Evolutionary conservation across 2,797 vertebrate genomes (phyloP), one percentile per base, ranked within the genome.

Genomic region (Onychomys arenicola): DNA sequence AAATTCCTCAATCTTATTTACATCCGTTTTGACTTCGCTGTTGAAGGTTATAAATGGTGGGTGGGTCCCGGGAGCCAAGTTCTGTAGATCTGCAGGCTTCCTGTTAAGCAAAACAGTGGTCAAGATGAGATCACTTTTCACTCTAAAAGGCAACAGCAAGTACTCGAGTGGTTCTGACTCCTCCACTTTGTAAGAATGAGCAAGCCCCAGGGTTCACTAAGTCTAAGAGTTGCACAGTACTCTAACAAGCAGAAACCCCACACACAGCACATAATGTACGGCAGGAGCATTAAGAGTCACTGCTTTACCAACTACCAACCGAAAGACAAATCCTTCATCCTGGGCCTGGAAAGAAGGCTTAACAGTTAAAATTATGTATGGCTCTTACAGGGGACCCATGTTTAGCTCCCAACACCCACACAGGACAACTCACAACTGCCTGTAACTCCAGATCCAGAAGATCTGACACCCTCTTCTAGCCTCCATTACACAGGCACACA

Each of bases 1-100:
- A 97, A 99, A 99, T 98, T 99, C 99, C 97, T 99, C 99, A 61
- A 99, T 99, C 98, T 99, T 99, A 98, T 99, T 99, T 97, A 99
- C 99, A 52, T 99, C 99, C 0, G 99, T 99, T 98, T 99, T 99
- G 98, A 99, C 99, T 97, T 99, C 99, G 13, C 99, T 99, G 29
- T 99, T 99, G 98, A 99, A 99, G 55, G 99, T 99, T 98, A 99
- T 99, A 98, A 99, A 99, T 93, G 99, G 99, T 0, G 99, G 99
- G 98, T 99, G 99, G 37, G 99, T 99, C 97, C 99, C 99, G 0
- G 99, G 99, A 97, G 99, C 99, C 98, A 99, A 98, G 97, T 99
- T 99, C 98, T 99, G 99, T 90, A 99, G 99, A 97, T 99, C 99
- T 75, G 99, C 99, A 81, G 99, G 99, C 98, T 99, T 99, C 98